These are phyloP conservation scores for Molossus alvarezi DNA, from an alignment of 2,797 vertebrate species.

Conservation along the genomic window DNA sequence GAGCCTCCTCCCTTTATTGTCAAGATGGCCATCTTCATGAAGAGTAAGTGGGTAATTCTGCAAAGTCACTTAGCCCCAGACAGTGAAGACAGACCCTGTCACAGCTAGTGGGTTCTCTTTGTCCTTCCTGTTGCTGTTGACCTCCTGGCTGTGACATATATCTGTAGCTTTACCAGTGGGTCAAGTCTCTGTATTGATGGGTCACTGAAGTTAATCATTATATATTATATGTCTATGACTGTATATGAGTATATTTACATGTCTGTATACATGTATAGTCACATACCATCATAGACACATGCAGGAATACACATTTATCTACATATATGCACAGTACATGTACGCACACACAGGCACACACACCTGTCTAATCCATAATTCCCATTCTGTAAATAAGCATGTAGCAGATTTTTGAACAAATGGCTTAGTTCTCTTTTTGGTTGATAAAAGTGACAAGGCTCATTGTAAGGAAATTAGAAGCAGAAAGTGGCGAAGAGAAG, in stretches of 20 bases:
- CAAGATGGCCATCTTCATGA: neutral
- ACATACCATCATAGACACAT: neutral
- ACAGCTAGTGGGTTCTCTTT: neutral
- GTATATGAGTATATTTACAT: neutral
- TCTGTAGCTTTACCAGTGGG: constrained; percentile 2
- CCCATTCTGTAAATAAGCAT: neutral
- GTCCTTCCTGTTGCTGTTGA: constrained; percentile 17
- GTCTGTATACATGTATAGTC: neutral
- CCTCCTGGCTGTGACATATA: neutral
- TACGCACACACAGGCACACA: too few relatives aligned
- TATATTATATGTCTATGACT: neutral
- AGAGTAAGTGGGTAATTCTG: constrained; percentile 40
- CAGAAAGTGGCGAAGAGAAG: neutral
- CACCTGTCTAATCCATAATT: neutral
- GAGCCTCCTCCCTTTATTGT: neutral
- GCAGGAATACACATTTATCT: neutral
- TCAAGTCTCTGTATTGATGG: neutral
- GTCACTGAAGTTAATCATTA: neutral
- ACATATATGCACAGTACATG: neutral
- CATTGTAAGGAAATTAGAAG: constrained; percentile 7
- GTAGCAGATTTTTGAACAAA: neutral
- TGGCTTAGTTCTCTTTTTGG: neutral
- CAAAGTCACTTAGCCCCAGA: neutral
- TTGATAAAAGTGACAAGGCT: constrained; percentile 4
- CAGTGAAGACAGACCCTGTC: constrained; percentile 38